These are phyloP conservation scores for Drosophila saltans DNA, from an alignment of 1,140 invertebrate genomes.

Conservation along the genomic window DNA sequence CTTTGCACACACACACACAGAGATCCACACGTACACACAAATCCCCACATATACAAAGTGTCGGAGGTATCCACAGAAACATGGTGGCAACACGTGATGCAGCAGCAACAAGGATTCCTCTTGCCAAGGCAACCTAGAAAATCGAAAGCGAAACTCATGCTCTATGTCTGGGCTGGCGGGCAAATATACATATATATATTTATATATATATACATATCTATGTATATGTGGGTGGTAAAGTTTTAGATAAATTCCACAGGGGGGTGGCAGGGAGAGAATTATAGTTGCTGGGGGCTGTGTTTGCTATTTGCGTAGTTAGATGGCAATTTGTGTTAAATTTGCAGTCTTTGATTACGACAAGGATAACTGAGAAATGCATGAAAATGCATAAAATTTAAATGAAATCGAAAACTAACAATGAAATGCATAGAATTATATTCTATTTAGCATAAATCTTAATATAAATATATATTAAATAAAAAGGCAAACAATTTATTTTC, in stretches of 20 bases:
- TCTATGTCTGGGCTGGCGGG: slow-evolving; percentile 25
- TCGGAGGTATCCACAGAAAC: slow-evolving; percentile 27
- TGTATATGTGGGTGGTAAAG: slow-evolving; percentile 7
- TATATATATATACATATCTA: neutral
- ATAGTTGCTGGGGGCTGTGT: neutral
- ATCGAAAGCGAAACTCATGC: slow-evolving; percentile 71
- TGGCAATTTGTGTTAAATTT: too few relatives aligned
- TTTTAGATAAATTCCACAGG: neutral
- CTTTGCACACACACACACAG: slow-evolving; percentile 19
- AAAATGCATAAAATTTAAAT: too few relatives aligned
- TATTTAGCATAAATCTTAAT: too few relatives aligned
- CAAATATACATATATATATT: slow-evolving; percentile 17
- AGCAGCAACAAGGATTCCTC: slow-evolving; percentile 44
- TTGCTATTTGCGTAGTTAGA: neutral
- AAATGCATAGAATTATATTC: too few relatives aligned
- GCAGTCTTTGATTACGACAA: neutral
- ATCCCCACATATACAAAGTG: neutral
- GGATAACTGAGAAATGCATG: too few relatives aligned
- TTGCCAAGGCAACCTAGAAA: slow-evolving; percentile 43
- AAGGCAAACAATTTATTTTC: neutral
- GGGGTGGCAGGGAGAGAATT: neutral
- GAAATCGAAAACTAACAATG: too few relatives aligned
- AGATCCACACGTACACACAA: neutral
- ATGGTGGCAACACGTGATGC: slow-evolving; percentile 72
- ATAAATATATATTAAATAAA: too few relatives aligned